A percentile compares a stretch with the other conserved stretches of the same genome.
Conservation (phyloP, 2,113 vertebrate species). For the Peromyscus maniculatus region DNA sequence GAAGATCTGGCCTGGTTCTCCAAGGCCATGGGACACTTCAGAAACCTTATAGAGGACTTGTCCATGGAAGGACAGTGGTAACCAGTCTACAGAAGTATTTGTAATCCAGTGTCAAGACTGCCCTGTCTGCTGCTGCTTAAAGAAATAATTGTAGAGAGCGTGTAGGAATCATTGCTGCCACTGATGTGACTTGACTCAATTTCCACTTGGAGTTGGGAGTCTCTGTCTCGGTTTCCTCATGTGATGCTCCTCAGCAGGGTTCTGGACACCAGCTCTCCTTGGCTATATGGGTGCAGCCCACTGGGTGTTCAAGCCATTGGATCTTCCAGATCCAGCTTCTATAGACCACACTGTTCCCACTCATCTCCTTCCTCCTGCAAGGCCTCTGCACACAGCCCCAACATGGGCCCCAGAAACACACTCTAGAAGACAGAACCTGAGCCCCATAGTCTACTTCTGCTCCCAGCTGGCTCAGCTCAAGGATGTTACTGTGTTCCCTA, state of each 20-base stretch:
- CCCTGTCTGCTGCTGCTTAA: rapidly evolving
- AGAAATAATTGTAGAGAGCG: rapidly evolving
- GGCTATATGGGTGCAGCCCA: neutral
- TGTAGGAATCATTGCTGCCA: rapidly evolving
- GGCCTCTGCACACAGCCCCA: neutral
- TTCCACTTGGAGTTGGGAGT: neutral
- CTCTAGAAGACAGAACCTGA: neutral
- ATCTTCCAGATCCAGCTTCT: neutral
- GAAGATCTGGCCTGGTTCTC: neutral
- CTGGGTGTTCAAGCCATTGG: neutral
- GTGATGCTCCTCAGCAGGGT: neutral
- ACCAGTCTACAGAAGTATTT: rapidly evolving
- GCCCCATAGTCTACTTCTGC: neutral
- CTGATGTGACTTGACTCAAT: neutral
- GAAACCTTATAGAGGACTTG: rapidly evolving
- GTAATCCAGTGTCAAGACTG: no score
- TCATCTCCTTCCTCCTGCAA: neutral
- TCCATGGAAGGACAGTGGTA: rapidly evolving
- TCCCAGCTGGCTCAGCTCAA: neutral
- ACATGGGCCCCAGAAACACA: rapidly evolving
- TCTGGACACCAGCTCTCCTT: neutral
- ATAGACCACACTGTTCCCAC: neutral
- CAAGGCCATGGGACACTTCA: rapidly evolving
- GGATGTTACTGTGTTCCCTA: neutral
- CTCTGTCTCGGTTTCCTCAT: neutral